Percentiles rank a stretch among this genome's conserved stretches.
These are phyloP conservation scores for Vidua chalybeata DNA, from an alignment of 2,113 vertebrate genomes.

Conservation along the genomic window DNA sequence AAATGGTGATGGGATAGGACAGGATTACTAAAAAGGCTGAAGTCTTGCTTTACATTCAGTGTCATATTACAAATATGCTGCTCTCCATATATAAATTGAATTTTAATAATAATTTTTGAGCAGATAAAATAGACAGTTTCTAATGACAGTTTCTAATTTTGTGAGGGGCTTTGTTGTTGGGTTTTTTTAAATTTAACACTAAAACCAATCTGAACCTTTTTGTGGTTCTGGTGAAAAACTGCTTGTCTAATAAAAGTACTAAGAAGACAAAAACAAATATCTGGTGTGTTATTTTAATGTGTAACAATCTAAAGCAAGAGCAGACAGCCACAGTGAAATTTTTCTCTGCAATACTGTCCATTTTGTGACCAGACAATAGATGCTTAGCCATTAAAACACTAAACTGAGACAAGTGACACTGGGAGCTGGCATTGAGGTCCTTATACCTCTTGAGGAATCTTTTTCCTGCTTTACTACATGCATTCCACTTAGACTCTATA, in stretches of 20 bases:
- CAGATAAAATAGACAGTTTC: not conserved
- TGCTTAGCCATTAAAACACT: not conserved
- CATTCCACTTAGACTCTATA: not conserved
- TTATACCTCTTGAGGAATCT: not conserved
- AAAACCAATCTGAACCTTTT: not conserved
- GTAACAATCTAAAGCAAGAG: not conserved
- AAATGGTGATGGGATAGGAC: not conserved
- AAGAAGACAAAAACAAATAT: not conserved
- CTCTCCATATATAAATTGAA: not conserved
- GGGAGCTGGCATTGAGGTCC: not conserved
- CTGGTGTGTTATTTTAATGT: not conserved
- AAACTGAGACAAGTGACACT: not conserved
- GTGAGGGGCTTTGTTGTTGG: not conserved
- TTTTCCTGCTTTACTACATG: not conserved
- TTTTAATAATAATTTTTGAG: not conserved
- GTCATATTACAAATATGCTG: not conserved
- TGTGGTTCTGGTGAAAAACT: not conserved
- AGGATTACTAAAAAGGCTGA: not conserved
- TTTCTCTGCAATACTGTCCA: not conserved
- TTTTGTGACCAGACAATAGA: not conserved
- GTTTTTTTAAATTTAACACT: not conserved
- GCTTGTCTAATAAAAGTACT: not conserved
- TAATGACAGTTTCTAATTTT: not conserved
- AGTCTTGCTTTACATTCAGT: not conserved
- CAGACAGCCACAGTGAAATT: not conserved